Evolutionary conservation across 2,888 invertebrate species (phyloP).

Genomic region (Entomobrya proxima): DNA sequence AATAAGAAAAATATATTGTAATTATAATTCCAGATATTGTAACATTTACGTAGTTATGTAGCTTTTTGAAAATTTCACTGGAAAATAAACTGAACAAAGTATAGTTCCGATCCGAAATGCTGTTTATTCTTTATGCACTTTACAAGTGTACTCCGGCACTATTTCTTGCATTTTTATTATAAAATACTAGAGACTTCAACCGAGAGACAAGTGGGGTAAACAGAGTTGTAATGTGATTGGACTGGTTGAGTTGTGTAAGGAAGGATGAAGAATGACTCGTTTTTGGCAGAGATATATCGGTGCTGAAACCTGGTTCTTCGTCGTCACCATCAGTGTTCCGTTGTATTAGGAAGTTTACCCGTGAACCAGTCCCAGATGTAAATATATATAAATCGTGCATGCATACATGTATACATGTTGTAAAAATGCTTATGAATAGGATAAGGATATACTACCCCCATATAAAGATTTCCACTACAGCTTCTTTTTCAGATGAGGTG

Average conservation of each 20-base stretch:
- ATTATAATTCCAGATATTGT: no score
- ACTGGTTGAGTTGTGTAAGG: constrained; percentile 54
- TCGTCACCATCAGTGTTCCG: constrained; percentile 34
- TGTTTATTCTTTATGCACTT: background rate
- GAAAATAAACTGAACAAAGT: no score
- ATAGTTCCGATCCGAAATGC: no score
- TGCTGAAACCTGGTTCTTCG: constrained; percentile 44
- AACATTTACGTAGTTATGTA: no score
- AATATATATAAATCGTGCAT: background rate
- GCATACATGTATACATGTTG: background rate
- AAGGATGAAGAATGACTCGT: constrained; percentile 61
- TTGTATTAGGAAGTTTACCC: background rate
- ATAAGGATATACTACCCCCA: background rate
- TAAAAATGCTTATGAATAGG: background rate
- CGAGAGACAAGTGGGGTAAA: constrained; percentile 52
- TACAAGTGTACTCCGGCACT: background rate
- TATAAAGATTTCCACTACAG: background rate
- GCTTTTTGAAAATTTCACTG: no score
- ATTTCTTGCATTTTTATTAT: constrained; percentile 27
- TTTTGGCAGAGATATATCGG: constrained; percentile 65
- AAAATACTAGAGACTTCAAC: constrained; percentile 54
- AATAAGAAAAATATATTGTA: no score
- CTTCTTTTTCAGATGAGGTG: constrained; percentile 22
- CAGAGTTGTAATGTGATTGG: constrained; percentile 61
- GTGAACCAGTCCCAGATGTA: background rate